Percentiles rank a stretch among this genome's conserved stretches.
phyloP scores from a whole-genome alignment of 1,140 invertebrate species.

The Drosophila elegans region DNA sequence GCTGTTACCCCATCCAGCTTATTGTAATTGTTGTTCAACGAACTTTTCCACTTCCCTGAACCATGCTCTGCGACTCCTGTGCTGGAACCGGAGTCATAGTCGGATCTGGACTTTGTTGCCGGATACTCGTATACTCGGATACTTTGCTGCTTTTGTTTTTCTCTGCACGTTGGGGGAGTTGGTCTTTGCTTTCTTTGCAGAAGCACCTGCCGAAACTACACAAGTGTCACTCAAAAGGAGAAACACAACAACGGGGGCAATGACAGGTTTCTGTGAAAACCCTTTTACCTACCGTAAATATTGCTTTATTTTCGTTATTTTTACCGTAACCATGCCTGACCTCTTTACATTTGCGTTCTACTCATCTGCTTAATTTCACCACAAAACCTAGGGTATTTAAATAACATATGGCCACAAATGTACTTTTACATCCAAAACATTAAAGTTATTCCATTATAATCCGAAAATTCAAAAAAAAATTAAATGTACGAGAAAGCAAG shows the following conservation, averaged over 20 bases:
- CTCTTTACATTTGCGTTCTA: too few relatives aligned
- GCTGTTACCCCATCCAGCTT: slow-evolving; percentile 46
- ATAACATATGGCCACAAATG: too few relatives aligned
- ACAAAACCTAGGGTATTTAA: too few relatives aligned
- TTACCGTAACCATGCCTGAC: too few relatives aligned
- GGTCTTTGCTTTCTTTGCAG: slow-evolving; percentile 29
- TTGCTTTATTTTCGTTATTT: too few relatives aligned
- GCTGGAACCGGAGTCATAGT: slow-evolving; percentile 18
- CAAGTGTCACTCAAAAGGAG: slow-evolving; percentile 66
- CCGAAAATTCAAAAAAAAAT: too few relatives aligned
- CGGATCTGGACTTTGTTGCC: slow-evolving; percentile 17
- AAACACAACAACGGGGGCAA: slow-evolving; percentile 28
- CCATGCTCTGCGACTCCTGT: slow-evolving; percentile 7
- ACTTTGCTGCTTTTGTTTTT: slow-evolving; percentile 45
- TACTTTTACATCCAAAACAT: too few relatives aligned
- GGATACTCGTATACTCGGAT: slow-evolving; percentile 15
- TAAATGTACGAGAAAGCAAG: too few relatives aligned
- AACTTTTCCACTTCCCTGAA: slow-evolving; percentile 62
- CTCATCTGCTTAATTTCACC: too few relatives aligned
- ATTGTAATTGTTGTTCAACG: slow-evolving; percentile 79
- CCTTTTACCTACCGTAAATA: slow-evolving; percentile 44
- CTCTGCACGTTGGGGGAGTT: slow-evolving; percentile 52
- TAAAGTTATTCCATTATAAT: too few relatives aligned
- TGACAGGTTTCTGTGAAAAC: slow-evolving; percentile 39
- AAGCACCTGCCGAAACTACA: slow-evolving; percentile 74